These are phyloP conservation scores for Rhagonycha fulva DNA, from an alignment of 2,888 invertebrate genomes.

Conservation along the genomic window DNA sequence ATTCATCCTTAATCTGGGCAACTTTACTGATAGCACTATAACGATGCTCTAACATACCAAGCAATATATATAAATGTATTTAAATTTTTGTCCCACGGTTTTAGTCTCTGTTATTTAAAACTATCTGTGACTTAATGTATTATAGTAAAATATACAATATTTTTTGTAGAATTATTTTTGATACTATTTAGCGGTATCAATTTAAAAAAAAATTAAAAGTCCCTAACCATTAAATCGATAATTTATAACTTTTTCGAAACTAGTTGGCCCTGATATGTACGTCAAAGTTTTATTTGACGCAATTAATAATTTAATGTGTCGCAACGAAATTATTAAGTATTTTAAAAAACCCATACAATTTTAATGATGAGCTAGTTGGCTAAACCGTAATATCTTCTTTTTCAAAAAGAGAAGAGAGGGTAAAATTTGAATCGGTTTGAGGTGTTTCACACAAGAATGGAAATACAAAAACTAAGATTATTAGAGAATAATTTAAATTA, in stretches of 20 bases:
- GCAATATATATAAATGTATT: conserved; percentile 45
- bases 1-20: conserved; percentile 37
- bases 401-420: not conserved
- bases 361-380: not conserved
- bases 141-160: conserved; percentile 25
- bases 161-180: not conserved
- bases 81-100: conserved; percentile 51
- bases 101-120: conserved; percentile 41
- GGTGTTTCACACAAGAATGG: not conserved
- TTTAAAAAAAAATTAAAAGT: not conserved
- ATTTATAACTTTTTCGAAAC: not conserved
- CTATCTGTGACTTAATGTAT: conserved; percentile 40
- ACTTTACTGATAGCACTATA: conserved; percentile 44
- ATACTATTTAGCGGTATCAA: not conserved
- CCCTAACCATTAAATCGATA: not conserved
- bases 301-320: not conserved
- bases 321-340: not conserved
- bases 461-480: not conserved
- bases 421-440: not conserved
- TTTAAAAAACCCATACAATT: not conserved
- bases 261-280: not conserved
- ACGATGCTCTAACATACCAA: conserved; percentile 48
- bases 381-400: not conserved
- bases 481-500: not conserved
- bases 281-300: not conserved